A percentile compares a stretch with the other conserved stretches of the same genome.
These are phyloP conservation scores for Hedychridium roseum DNA, from an alignment of 2,888 invertebrate genomes.

Conservation along the genomic window DNA sequence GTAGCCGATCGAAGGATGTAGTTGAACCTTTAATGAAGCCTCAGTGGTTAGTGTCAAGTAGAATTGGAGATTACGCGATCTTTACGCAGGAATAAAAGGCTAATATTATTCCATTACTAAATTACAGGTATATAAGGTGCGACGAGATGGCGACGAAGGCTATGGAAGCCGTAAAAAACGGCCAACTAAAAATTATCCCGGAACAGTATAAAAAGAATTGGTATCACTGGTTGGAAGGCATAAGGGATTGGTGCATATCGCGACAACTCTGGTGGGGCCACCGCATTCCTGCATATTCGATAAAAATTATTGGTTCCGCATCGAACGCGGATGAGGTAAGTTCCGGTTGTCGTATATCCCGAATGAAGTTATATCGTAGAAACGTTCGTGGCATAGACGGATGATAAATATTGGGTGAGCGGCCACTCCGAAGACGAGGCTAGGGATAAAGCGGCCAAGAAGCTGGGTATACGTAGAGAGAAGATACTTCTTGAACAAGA, in stretches of 20 bases:
- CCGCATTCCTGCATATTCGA: constrained; percentile 92
- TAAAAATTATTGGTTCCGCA: constrained; percentile 67
- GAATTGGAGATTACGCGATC: constrained; percentile 4
- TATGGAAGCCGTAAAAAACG: constrained; percentile 78
- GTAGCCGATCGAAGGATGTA: constrained; percentile 96
- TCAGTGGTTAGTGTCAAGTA: constrained; percentile 78
- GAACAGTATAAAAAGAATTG: constrained; percentile 91
- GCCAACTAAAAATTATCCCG: constrained; percentile 88
- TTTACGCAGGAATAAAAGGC: too few species aligned
- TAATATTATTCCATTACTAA: too few species aligned
- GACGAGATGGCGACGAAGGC: constrained; percentile 90
- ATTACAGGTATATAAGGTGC: constrained; percentile 81
- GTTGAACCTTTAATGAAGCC: constrained; percentile 96
- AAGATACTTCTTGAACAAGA: constrained; percentile 76
- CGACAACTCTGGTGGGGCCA: constrained; percentile 99
- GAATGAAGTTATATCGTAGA: not conserved
- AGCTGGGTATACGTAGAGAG: constrained; percentile 69
- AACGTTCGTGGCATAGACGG: constrained; percentile 43
- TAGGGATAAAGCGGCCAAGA: constrained; percentile 76
- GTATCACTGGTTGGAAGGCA: constrained; percentile 96
- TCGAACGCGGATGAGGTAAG: constrained; percentile 16
- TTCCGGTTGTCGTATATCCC: constrained; percentile 20
- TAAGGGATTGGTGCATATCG: constrained; percentile 99
- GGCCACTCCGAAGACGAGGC: constrained; percentile 77
- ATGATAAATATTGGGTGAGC: constrained; percentile 69